Base-by-base conservation (phyloP, 2,888 invertebrate species). In the Chrysopilus asiliformis region DNA sequence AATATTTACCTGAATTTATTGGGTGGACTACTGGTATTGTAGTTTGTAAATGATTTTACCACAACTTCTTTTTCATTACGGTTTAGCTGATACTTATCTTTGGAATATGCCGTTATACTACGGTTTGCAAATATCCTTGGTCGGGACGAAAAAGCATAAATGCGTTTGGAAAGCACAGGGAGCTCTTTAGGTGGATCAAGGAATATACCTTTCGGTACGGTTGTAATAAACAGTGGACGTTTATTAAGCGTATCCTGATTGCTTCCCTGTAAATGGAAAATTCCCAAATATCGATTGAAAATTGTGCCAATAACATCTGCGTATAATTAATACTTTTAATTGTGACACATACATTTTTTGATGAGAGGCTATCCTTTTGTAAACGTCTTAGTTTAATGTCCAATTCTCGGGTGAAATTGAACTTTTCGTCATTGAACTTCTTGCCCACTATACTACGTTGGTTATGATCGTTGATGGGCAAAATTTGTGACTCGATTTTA, bases 161-260 rank as follows among this genome's bases (percentile, higher is more conserved):
- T 60, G 48, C 72, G 59, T 48, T 66, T 50, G 45, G 56, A 47
- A 17, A 52, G 50, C 27, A 55, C 48, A 44, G 56, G 56, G 39
- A 56, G 46, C 32, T 62, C 60, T 6, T 81, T 79, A 28, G 83
- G 80, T 4, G 86, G 85, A 52, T 79, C 74, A 44, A 85, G 62
- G 55, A 85, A 86, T 49, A 76, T 74, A 3, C 86, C 86, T 34
- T 72, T 74, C 48, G 77, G 79, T 28, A 86, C 86, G 1, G 84
- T 84, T 8, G 83, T 84, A 44, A 85, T 75, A 53, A 86, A 86
- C 8, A 82, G 72, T 40, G 74, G 74, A 41, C 67, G 62, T 32
- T 61, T 64, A 36, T 50, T 44, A 33, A 48, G 36, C 37, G 43
- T 37, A 24, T 52, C 52, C 18, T 51, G 48, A 39, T 45, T 49